Base-by-base conservation (phyloP, 2,888 invertebrate species). In the Xylota segnis region DNA sequence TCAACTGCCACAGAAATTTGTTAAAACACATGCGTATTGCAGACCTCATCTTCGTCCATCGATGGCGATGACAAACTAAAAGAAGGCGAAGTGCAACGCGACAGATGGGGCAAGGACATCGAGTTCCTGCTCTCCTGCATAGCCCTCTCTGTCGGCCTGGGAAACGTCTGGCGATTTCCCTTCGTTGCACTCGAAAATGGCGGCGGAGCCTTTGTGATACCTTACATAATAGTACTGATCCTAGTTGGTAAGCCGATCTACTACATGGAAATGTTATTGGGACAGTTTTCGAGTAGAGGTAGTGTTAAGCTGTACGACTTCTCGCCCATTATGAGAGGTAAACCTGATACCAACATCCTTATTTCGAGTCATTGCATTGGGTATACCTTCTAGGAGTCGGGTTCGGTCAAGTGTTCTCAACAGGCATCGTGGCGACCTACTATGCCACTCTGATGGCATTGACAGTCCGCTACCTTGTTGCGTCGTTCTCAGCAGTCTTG, bases 271-370 rank as follows among this genome's bases (percentile, higher is more conserved):
- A 94, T 95, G 93, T 91, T 94, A 3, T 90, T 96, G 47, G 96
- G 96, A 0, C 96, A 96, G 90, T 96, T 96, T 89, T 94, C 94
- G 29, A 95, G 95, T 86, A 93, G 94, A 75, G 96, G 96, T n/a
- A 94, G 94, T 77, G 94, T 95, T 5, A 95, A 95, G 88, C 94
- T 95, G 29, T 93, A 91, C 81, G 95, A 95, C 83, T 93, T 95
- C 88, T 93, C 93, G 5, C 96, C 96, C 9, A 93, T 95, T 1
- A 93, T 96, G 90, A 94, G 94, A 94, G 96, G 96, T 37, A 10
- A 10, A 10, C 23, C 7, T 2, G 23, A 16, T 18, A 18, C 1
- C 0, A 9, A 37, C 10, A 29, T 7, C 34, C 52, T 6, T 12
- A 9, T 54, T 61, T 29, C 37, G 4, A 6, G 6, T 27, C 3